phyloP scores from a whole-genome alignment of 2,888 invertebrate genomes.

The Spodoptera littoralis region DNA sequence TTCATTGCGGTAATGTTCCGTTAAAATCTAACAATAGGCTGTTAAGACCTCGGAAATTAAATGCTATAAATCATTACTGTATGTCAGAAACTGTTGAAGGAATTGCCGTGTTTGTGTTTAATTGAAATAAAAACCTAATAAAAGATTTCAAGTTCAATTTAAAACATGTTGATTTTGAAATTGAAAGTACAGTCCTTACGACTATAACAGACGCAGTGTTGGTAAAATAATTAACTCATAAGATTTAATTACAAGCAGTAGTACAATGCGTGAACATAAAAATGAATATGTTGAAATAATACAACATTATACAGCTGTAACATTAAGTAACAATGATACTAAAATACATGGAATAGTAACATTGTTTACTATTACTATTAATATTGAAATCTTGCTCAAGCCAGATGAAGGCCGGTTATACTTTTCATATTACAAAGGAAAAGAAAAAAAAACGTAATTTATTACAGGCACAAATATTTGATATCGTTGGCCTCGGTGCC shows the following conservation, averaged over 20 bases:
- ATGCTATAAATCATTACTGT: constrained; percentile 30
- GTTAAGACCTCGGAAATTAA: constrained; percentile 44
- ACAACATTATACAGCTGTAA: constrained; percentile 19
- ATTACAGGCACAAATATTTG: constrained; percentile 24
- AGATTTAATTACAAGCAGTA: constrained; percentile 33
- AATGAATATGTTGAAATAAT: constrained; percentile 22
- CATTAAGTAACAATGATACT: constrained; percentile 24
- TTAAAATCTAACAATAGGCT: constrained; percentile 43
- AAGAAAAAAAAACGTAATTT: constrained; percentile 17
- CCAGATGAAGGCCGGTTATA: constrained; percentile 23
- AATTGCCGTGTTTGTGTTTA: constrained; percentile 3
- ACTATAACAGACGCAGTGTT: constrained; percentile 24
- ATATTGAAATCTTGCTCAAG: constrained; percentile 17
- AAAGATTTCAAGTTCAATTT: not conserved
- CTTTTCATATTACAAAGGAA: constrained; percentile 10
- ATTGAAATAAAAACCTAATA: constrained; percentile 3
- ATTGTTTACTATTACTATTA: not conserved
- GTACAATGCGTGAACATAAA: constrained; percentile 20
- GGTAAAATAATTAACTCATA: constrained; percentile 50
- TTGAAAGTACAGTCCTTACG: constrained; percentile 12
- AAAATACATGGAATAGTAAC: not conserved
- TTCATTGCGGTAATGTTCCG: constrained; percentile 35
- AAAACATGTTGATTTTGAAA: not conserved
- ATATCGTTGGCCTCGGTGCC: constrained; percentile 22
- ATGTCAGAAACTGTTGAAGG: constrained; percentile 24